Evolutionary conservation across 2,797 vertebrate genomes (phyloP), one percentile per base, ranked within the genome.

Genomic region (Nasua narica): DNA sequence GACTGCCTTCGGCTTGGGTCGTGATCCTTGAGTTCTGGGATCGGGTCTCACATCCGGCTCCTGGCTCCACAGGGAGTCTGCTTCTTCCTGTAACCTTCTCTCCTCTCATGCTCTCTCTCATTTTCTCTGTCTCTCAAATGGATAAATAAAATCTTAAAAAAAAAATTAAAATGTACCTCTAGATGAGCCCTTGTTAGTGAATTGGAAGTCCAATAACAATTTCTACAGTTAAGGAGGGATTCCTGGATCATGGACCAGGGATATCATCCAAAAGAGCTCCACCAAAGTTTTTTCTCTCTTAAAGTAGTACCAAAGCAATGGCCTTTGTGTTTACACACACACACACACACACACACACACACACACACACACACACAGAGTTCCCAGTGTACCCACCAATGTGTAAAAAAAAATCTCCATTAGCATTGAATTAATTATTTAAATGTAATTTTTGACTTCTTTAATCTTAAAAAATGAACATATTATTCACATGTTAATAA

Each of bases 371-470:
- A 58, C 5, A 50, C 11, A 21, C 10, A 15, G n/a, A 89, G 35
- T 91, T 91, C 65, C 60, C 11, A 84, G 32, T 72, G 18, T 69
- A 88, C 18, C 54, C 14, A 50, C 7, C 23, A 74, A 78, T 1
- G 46, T 67, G 15, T 72, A 46, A 40, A 65, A 46, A 37, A 54
- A 54, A 56, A 74, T 50, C 35, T 83, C 60, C 48, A 27, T 90
- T 90, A 87, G 69, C 16, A 79, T 54, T 52, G 78, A 40, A 62
- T 48, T 78, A 83, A 85, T 96, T 58, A 78, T 79, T 87, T 78
- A 94, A 65, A 88, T 88, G 25, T 87, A 77, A 92, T 82, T 86
- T 94, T 95, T 93, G 35, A 70, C 72, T 77, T 93, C 74, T 77
- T 82, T 90, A 70, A 54, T 90, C 43, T 90, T 69, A 90, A 48